Evolutionary conservation across 2,888 invertebrate genomes (phyloP), one percentile per base, ranked within the genome.

Genomic region (Apotomis betuletana): DNA sequence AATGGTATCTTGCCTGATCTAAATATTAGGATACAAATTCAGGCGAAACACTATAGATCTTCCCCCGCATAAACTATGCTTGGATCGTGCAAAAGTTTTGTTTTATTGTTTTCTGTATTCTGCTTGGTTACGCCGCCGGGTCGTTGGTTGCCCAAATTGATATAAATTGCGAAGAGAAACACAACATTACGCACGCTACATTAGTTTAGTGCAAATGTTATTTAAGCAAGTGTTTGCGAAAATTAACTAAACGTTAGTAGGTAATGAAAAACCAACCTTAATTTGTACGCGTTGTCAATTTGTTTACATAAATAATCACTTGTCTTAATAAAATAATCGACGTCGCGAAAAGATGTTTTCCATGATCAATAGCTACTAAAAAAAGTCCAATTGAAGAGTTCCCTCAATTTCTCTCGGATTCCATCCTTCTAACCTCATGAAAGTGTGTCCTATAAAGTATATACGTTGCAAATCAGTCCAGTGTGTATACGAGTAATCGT

Each of bases 1-100:
- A 88, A 89, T 86, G 84, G 85, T 82, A 85, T 84, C 85, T 85
- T 80, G 78, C 81, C 82, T 83, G 87, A 87, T 88, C 87, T 86
- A 84, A 87, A 88, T 88, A 89, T 88, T 83, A 85, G 86, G 85
- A 87, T 85, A 88, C 87, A 86, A 85, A 85, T 85, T 85, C 69
- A 70, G 65, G 70, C 69, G 71, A 64, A 73, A 54, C 69, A 75
- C 67, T 72, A 68, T 72, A 72, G 58, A 72, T 72, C 72, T 72
- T 72, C 63, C 63, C 67, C 46, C 72, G 61, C 68, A 72, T 72
- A 72, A 72, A 72, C 72, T 72, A 68, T 72, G 68, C 59, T 52
- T 13, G 68, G 52, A 63, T 72, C 67, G 67, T 68, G 63, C 52
- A 68, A 63, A 72, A 72, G 67, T 72, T 72, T 72, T 72, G 72